phyloP scores from a whole-genome alignment of 2,797 vertebrate species.

The Cirrhinus mrigala region DNA sequence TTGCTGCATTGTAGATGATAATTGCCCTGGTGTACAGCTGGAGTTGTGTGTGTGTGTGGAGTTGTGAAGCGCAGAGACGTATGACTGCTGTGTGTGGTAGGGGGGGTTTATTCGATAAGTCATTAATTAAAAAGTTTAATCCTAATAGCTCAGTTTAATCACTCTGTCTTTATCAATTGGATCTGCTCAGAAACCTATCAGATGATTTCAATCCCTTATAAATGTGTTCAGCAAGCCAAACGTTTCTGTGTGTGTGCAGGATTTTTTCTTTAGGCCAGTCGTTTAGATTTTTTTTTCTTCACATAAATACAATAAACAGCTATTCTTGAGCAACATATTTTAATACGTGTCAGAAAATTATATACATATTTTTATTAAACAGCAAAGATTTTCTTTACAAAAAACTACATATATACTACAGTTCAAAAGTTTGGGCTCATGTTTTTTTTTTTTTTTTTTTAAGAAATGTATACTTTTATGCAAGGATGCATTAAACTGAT shows the following conservation, averaged over 20 bases:
- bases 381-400: not conserved
- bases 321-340: not conserved
- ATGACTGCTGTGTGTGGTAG: slow-evolving; percentile 50
- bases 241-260: not conserved
- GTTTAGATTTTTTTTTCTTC: not conserved
- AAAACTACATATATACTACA: not conserved
- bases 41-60: slow-evolving; percentile 35
- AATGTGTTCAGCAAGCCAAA: slow-evolving; percentile 41
- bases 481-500: no score
- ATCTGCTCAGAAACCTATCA: slow-evolving; percentile 69
- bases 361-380: not conserved
- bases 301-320: not conserved
- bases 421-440: no score
- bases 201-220: slow-evolving; percentile 53
- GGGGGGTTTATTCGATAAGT: slow-evolving; percentile 71
- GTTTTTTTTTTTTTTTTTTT: no score
- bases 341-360: not conserved
- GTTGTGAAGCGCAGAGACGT: not conserved
- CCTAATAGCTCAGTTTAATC: slow-evolving; percentile 73
- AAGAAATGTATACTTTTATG: no score
- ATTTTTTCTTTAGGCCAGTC: not conserved
- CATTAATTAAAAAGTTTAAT: slow-evolving; percentile 79
- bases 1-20: slow-evolving; percentile 66
- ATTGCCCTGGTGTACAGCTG: slow-evolving; percentile 67
- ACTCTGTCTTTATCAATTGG: slow-evolving; percentile 70